Evolutionary conservation across 35 echinoderm and acorn worm species (phyloP), one percentile per base, ranked within the genome.

Genomic region (Acanthaster planci): DNA sequence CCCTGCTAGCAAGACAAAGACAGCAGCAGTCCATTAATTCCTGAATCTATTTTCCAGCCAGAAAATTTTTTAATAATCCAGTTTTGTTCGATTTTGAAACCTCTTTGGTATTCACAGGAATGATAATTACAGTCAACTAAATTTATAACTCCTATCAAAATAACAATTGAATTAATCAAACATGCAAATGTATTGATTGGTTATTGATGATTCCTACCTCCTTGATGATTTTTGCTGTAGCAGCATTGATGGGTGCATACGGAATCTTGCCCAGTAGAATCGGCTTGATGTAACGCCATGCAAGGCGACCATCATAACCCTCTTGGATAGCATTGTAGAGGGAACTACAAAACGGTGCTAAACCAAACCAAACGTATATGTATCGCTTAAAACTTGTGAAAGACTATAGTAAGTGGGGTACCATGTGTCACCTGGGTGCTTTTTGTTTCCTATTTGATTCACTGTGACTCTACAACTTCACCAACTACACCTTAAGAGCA

Each of bases 211-310:
- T 6, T 2, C 31, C 80, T 81, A 96, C 93, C 77, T 92, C 77
- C 39, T 84, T 39, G 57, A 96, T 88, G n/a, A 97, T 89, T 31
- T 90, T 58, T 39, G 78, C 40, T 10, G 90, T 54, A 5, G 87
- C 86, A 9, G 76, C 30, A n/a, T 17, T 92, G 22, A 82, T 81
- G 5, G 94, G 94, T n/a, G 90, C 82, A 79, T 90, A 97, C 1
- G 87, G 87, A 42, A 97, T 89, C 29, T 87, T 86, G 38, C 93
- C 93, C 22, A 85, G 80, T 21, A 96, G 52, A 19, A 96, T 87
- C 7, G 93, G 93, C 19, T 96, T 85, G 3, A 89, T 38, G 40
- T 84, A 96, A 9, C 89, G 77, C 89, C 89, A 96, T 36, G 76
- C 76, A 5, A 96, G 78, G 12, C 78, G 68, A 10, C 90, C 90